Percentiles rank a stretch among this genome's conserved stretches.
phyloP scores from a whole-genome alignment of 1,140 invertebrate genomes.

The Dinoponera quadriceps region DNA sequence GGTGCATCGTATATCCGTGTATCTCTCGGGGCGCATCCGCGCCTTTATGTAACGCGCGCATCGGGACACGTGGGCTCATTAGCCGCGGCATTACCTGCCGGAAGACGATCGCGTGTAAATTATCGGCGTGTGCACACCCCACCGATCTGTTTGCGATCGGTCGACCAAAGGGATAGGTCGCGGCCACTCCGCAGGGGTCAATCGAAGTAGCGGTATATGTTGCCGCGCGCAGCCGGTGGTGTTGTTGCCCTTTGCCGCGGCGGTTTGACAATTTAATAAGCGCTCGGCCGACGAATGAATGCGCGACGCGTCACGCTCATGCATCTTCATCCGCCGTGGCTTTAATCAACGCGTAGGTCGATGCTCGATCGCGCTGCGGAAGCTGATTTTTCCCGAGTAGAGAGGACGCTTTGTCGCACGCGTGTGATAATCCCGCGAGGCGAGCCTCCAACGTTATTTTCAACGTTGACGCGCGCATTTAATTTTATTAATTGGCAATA shows the following conservation, averaged over 20 bases:
- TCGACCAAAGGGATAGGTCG: constrained; percentile 48
- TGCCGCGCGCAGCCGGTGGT: neutral
- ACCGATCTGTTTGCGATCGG: constrained; percentile 67
- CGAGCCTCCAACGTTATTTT: no score
- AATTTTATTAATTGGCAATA: no score
- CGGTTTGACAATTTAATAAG: constrained; percentile 56
- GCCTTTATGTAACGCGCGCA: constrained; percentile 66
- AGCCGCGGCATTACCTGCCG: constrained; percentile 69
- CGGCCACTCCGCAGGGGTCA: constrained; percentile 33
- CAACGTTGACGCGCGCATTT: no score
- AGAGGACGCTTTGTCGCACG: neutral
- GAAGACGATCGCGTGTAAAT: constrained; percentile 74
- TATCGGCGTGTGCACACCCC: constrained; percentile 56
- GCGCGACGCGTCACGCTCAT: no score
- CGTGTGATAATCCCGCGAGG: no score
- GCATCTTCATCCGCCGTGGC: neutral
- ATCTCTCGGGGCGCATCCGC: constrained; percentile 51
- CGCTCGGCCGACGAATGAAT: constrained; percentile 4
- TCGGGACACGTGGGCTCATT: constrained; percentile 69
- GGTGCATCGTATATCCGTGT: constrained; percentile 11
- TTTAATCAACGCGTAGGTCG: neutral
- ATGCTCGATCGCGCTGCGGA: neutral
- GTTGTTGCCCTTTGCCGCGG: constrained; percentile 11
- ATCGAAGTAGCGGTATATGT: constrained; percentile 19
- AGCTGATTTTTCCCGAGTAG: neutral